These are phyloP conservation scores for Gasterosteus nipponicus DNA, from an alignment of 2,113 vertebrate species.

Conservation along the genomic window DNA sequence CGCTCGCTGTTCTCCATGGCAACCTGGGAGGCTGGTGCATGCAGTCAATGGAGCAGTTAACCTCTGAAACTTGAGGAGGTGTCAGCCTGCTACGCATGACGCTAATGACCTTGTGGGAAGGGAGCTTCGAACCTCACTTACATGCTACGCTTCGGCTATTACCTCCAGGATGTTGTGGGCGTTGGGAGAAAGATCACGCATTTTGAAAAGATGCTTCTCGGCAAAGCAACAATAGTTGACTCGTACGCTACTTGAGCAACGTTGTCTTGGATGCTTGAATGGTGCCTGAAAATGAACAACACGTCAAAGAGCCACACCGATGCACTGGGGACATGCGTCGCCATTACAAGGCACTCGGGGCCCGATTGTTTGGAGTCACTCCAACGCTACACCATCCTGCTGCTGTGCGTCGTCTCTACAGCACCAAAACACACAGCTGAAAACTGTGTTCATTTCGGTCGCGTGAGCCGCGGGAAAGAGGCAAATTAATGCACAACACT, in stretches of 20 bases:
- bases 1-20: slow-evolving; percentile 42
- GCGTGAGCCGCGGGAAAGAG: background rate
- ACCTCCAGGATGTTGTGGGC: slow-evolving; percentile 57
- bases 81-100: slow-evolving; percentile 36
- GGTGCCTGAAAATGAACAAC: background rate
- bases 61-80: slow-evolving; percentile 37
- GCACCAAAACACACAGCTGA: background rate
- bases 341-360: background rate
- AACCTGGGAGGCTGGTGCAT: slow-evolving; percentile 49
- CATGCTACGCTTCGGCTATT: slow-evolving; percentile 35
- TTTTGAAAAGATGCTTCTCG: slow-evolving; percentile 26
- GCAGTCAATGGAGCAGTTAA: slow-evolving; percentile 50
- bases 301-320: background rate
- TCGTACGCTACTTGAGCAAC: slow-evolving; percentile 1
- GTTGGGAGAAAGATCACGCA: slow-evolving; percentile 35
- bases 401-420: background rate
- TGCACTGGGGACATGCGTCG: slow-evolving; percentile 3
- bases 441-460: no score
- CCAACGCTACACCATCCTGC: background rate
- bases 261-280: background rate
- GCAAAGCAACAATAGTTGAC: slow-evolving; percentile 30
- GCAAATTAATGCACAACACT: slow-evolving; percentile 40
- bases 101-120: slow-evolving; percentile 55
- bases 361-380: background rate
- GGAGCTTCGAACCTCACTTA: slow-evolving; percentile 30